A percentile compares a stretch with the other conserved stretches of the same genome.
phyloP scores from a whole-genome alignment of 2,888 invertebrate genomes.

The Limnephilus rhombicus region DNA sequence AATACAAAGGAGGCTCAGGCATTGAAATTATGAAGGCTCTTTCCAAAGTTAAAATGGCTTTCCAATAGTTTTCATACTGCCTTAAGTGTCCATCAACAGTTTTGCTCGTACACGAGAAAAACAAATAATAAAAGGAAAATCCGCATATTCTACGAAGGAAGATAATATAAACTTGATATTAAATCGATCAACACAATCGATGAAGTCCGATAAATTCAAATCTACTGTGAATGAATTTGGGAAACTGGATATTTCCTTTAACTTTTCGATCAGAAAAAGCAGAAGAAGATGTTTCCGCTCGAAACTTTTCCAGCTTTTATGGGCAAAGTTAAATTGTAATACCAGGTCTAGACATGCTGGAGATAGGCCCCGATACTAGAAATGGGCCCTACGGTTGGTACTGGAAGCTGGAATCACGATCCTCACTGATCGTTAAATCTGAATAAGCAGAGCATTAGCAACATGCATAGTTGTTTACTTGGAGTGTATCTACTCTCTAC shows the following conservation, averaged over 20 bases:
- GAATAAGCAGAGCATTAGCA: neutral
- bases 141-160: neutral
- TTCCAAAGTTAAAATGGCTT: neutral
- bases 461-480: too few relatives aligned
- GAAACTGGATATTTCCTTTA: conserved; percentile 35
- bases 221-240: conserved; percentile 13
- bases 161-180: conserved; percentile 2
- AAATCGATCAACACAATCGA: conserved; percentile 27
- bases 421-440: neutral
- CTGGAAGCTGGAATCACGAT: neutral
- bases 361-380: neutral
- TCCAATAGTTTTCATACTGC: neutral
- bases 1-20: neutral
- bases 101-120: neutral
- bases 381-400: neutral
- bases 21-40: neutral
- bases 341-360: conserved; percentile 17
- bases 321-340: conserved; percentile 50
- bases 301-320: conserved; percentile 44
- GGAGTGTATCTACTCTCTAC: too few relatives aligned
- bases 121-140: neutral
- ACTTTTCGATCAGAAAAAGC: conserved; percentile 43
- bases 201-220: conserved; percentile 24
- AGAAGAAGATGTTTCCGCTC: conserved; percentile 11
- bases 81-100: conserved; percentile 1